A percentile compares a stretch with the other conserved stretches of the same genome.
Conservation (phyloP, 2,888 invertebrate species). For the Amiota minor region DNA sequence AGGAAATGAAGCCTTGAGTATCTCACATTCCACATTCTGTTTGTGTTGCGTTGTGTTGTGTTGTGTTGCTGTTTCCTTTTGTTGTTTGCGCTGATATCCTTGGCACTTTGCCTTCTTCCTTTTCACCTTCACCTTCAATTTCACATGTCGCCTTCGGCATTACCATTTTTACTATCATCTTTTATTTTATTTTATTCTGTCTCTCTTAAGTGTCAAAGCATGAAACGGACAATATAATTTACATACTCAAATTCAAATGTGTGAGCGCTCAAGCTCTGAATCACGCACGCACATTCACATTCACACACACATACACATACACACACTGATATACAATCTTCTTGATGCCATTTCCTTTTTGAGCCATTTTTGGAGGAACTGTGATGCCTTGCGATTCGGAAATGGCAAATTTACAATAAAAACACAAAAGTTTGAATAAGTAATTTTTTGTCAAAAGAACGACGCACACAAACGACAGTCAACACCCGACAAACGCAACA, state of each 20-base stretch:
- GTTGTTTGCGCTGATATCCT: slow-evolving; percentile 1
- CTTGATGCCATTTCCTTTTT: no score
- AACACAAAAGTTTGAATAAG: slow-evolving; percentile 57
- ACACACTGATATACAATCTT: not conserved
- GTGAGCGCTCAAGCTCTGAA: slow-evolving; percentile 34
- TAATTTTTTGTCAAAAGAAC: slow-evolving; percentile 41
- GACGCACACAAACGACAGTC: slow-evolving; percentile 22
- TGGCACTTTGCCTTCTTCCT: not conserved
- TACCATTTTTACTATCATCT: slow-evolving; percentile 48
- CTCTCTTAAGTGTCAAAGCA: slow-evolving; percentile 62
- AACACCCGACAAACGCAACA: not conserved
- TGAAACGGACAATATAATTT: slow-evolving; percentile 63
- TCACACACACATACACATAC: slow-evolving; percentile 23
- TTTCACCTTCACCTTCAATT: not conserved
- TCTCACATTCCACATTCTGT: not conserved
- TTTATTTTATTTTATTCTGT: slow-evolving; percentile 58
- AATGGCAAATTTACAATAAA: slow-evolving; percentile 58
- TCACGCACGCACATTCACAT: slow-evolving; percentile 17
- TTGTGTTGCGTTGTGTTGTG: not conserved
- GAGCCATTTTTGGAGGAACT: not conserved
- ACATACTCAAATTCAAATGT: slow-evolving; percentile 60
- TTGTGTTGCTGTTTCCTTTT: not conserved
- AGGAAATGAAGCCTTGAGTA: not conserved
- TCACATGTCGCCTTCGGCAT: slow-evolving; percentile 5
- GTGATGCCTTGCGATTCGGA: slow-evolving; percentile 46